Evolutionary conservation across 2,113 vertebrate genomes (phyloP).

Genomic region (Saccopteryx leptura): DNA sequence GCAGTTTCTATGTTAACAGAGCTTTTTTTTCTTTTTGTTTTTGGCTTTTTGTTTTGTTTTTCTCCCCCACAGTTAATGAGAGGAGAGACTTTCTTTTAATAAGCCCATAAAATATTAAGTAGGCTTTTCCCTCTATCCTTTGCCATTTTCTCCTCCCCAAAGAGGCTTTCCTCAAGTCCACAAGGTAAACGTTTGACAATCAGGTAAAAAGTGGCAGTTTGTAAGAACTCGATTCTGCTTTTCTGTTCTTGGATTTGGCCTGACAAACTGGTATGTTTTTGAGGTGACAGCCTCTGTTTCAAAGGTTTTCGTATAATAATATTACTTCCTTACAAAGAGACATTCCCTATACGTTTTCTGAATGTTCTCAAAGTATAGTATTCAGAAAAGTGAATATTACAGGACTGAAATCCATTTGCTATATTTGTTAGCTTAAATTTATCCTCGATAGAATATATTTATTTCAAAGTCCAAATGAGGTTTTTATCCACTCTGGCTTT

Average conservation of each 20-base stretch:
- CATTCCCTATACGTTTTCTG: not conserved
- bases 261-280: conserved; percentile 76
- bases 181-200: conserved; percentile 77
- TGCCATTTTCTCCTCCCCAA: conserved; percentile 72
- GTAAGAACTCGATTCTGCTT: conserved; percentile 26
- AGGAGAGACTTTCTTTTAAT: conserved; percentile 83
- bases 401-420: not conserved
- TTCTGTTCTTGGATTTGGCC: conserved; percentile 49
- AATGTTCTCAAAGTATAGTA: not conserved
- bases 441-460: not conserved
- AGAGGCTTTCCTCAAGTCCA: conserved; percentile 71
- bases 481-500: not conserved
- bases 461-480: conserved; percentile 36
- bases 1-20: conserved; percentile 86
- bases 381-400: not conserved
- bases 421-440: not conserved
- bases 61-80: conserved; percentile 83
- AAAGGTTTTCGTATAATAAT: conserved; percentile 65
- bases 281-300: conserved; percentile 72
- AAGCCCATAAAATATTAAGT: conserved; percentile 89
- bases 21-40: conserved; percentile 69
- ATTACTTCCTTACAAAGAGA: conserved; percentile 67
- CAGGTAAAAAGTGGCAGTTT: conserved; percentile 69
- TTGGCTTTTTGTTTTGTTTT: conserved; percentile 63
- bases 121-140: conserved; percentile 78